Evolutionary conservation across 2,888 invertebrate genomes (phyloP).

Genomic region (Agrilus biguttatus): DNA sequence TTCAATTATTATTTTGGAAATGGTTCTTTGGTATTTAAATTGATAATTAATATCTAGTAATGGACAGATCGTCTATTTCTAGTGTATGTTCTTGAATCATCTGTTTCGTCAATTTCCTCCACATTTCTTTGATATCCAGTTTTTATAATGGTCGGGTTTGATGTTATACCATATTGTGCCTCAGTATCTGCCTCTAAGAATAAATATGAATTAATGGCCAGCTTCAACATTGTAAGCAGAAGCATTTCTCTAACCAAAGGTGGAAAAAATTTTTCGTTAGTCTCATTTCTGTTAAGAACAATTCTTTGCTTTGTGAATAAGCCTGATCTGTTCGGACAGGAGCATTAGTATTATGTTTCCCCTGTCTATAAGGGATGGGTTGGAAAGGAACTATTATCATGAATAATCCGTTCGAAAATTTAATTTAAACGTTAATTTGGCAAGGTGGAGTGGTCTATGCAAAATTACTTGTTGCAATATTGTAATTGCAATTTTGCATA

Average conservation of each 20-base stretch:
- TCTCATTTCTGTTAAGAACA: conserved; percentile 20
- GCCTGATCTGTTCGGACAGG: neutral
- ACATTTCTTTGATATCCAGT: conserved; percentile 52
- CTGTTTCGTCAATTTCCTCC: conserved; percentile 36
- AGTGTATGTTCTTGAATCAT: conserved; percentile 26
- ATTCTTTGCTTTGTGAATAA: neutral
- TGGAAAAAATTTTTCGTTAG: conserved; percentile 47
- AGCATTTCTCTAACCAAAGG: conserved; percentile 57
- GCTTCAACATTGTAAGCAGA: conserved; percentile 53
- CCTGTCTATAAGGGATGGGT: too few species aligned
- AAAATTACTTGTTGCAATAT: too few species aligned
- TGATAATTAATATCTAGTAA: too few species aligned
- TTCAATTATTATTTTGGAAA: too few species aligned
- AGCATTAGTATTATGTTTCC: too few species aligned
- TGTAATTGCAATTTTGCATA: too few species aligned
- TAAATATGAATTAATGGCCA: conserved; percentile 52
- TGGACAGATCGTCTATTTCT: conserved; percentile 13
- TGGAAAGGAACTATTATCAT: too few species aligned
- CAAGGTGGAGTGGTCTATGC: too few species aligned
- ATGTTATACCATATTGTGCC: conserved; percentile 23
- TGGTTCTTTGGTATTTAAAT: neutral
- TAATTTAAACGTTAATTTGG: too few species aligned
- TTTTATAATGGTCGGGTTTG: conserved; percentile 36
- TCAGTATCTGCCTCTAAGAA: conserved; percentile 23
- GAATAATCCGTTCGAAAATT: too few species aligned